phyloP scores from a whole-genome alignment of 1,140 invertebrate genomes.

The Anthonomus grandis region DNA sequence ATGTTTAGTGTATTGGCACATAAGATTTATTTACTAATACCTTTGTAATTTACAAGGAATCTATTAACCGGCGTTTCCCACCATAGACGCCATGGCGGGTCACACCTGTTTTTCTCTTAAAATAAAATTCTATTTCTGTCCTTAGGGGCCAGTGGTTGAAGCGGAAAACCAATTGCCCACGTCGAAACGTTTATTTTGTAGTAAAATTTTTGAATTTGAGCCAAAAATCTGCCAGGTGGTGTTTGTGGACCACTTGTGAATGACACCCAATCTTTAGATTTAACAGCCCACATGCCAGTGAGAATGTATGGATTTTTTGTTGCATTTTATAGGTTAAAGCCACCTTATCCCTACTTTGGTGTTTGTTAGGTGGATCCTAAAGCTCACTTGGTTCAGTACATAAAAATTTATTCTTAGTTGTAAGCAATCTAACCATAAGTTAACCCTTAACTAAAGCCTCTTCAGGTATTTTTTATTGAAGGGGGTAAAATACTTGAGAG shows the following conservation, averaged over 20 bases:
- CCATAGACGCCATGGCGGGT: slow-evolving; percentile 10
- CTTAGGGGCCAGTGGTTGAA: slow-evolving; percentile 31
- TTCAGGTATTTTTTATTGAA: too few species aligned
- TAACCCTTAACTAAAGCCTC: too few species aligned
- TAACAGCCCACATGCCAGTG: too few species aligned
- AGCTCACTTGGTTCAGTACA: too few species aligned
- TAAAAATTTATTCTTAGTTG: too few species aligned
- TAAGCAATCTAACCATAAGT: too few species aligned
- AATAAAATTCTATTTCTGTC: slow-evolving; percentile 28
- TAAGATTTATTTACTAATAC: not conserved
- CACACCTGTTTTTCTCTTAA: slow-evolving; percentile 18
- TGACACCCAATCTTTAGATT: too few species aligned
- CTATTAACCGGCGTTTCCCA: slow-evolving; percentile 12
- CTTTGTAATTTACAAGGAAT: slow-evolving; percentile 1
- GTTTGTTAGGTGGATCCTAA: too few species aligned
- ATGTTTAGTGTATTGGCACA: not conserved
- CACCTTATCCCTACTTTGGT: not conserved
- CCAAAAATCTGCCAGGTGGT: not conserved
- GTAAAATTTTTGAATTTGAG: slow-evolving; percentile 3
- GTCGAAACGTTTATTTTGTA: slow-evolving; percentile 1
- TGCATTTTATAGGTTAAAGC: not conserved
- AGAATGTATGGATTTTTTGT: not conserved
- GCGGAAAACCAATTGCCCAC: slow-evolving; percentile 12
- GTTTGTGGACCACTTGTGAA: not conserved
- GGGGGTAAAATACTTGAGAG: too few species aligned